Base-by-base conservation (phyloP, 2,797 vertebrate genomes). In the Moxostoma hubbsi region DNA sequence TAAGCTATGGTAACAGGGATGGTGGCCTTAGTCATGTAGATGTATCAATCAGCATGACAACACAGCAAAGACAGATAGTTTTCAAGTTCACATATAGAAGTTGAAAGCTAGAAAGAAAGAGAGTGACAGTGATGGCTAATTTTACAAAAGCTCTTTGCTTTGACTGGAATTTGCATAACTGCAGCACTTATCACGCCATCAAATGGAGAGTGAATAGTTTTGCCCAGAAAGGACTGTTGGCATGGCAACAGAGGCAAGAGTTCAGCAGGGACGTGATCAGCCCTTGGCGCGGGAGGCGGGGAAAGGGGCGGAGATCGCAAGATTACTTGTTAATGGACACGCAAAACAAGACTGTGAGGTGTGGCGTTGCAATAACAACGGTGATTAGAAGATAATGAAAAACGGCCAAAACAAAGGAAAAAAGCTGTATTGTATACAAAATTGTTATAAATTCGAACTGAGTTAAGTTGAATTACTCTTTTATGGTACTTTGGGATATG, bases 141-240 rank as follows among this genome's bases (percentile, higher is more conserved):
- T 90, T 84, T 88, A 73, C 69, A 86, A 87, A 89, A 91, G 88
- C 92, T 90, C 88, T 91, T 89, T 88, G 80, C 84, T 80, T 83
- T 73, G 78, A 80, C 57, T 70, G 81, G 58, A 85, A 94, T 94
- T 93, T 91, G 90, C 93, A 93, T 94, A 93, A 94, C 93, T 93
- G 90, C 86, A 86, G 89, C 91, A 93, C 93, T 94, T 93, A 93
- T 92, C 87, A 49, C 67, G 43, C 88, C 84, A 91, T 91, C 89
- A 85, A 82, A 54, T 86, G 87, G 59, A 90, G 90, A 88, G 87
- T 85, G 86, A 91, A 88, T 79, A 36, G 55, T 75, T 78, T 78
- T 76, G 71, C 82, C 82, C 84, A 85, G 83, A 65, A 76, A 87
- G 82, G 89, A 83, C 78, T 82, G 91, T 94, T 80, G 92, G 88